phyloP scores from a whole-genome alignment of 2,888 invertebrate species.

The Orchesella flavescens region DNA sequence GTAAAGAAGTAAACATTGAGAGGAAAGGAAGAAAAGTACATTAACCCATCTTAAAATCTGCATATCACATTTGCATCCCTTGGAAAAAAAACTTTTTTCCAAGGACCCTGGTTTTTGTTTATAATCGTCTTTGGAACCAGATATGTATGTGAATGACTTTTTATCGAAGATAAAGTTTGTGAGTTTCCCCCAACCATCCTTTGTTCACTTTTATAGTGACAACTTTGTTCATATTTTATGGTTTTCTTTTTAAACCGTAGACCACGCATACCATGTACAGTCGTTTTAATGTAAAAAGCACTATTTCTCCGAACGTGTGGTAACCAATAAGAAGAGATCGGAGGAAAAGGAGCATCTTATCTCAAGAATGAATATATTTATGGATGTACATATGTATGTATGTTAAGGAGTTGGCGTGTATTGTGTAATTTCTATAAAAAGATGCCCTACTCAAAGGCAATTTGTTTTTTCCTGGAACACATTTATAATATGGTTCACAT shows the following conservation, averaged over 20 bases:
- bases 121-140: slow-evolving; percentile 11
- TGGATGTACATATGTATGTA: not conserved
- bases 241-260: slow-evolving; percentile 36
- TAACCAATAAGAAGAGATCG: slow-evolving; percentile 34
- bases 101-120: slow-evolving; percentile 27
- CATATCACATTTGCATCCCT: slow-evolving; percentile 47
- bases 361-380: not conserved
- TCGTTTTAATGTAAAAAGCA: not conserved
- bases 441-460: not conserved
- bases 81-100: slow-evolving; percentile 20
- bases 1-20: slow-evolving; percentile 24
- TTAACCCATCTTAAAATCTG: slow-evolving; percentile 55
- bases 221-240: slow-evolving; percentile 56
- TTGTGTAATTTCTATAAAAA: too few relatives aligned
- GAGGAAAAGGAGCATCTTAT: slow-evolving; percentile 1
- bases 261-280: not conserved
- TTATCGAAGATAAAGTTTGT: slow-evolving; percentile 54
- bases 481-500: not conserved
- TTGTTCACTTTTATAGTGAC: slow-evolving; percentile 60
- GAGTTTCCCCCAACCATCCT: slow-evolving; percentile 39
- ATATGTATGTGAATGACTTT: slow-evolving; percentile 27
- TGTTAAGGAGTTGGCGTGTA: not conserved
- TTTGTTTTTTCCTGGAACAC: not conserved
- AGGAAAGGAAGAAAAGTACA: slow-evolving; percentile 40
- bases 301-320: not conserved